A percentile compares a stretch with the other conserved stretches of the same genome.
These are phyloP conservation scores for Parnassius apollo DNA, from an alignment of 2,888 invertebrate genomes.

Conservation along the genomic window DNA sequence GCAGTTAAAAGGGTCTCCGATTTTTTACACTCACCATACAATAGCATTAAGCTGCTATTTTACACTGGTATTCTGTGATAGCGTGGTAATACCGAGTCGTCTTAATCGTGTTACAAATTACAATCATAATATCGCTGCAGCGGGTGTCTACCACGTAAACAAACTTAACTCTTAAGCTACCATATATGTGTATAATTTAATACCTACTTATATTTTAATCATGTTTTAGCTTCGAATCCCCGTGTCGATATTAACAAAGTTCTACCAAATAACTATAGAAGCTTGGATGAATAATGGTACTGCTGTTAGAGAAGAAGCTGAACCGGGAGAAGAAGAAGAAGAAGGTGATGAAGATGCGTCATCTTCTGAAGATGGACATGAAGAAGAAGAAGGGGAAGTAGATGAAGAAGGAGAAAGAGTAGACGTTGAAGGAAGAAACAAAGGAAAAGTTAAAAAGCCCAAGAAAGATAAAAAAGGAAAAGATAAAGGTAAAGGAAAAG, in stretches of 20 bases:
- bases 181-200: too few species aligned
- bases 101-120: too few species aligned
- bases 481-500: not conserved
- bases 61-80: too few species aligned
- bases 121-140: too few species aligned
- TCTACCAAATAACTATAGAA: constrained; percentile 55
- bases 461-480: not conserved
- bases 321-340: constrained; percentile 5
- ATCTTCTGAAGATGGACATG: not conserved
- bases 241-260: constrained; percentile 39
- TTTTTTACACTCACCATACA: too few species aligned
- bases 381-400: not conserved
- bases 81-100: too few species aligned
- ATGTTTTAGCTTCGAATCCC: constrained; percentile 50
- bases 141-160: too few species aligned
- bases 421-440: not conserved
- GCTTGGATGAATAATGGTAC: constrained; percentile 56
- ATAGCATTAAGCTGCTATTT: too few species aligned
- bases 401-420: not conserved
- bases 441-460: not conserved
- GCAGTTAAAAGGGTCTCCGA: too few species aligned
- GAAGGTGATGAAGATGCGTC: not conserved
- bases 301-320: constrained; percentile 27
- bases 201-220: too few species aligned
- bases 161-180: too few species aligned